Evolutionary conservation across 1,140 invertebrate species (phyloP), one percentile per base, ranked within the genome.

Genomic region (Pachypsylla venusta): DNA sequence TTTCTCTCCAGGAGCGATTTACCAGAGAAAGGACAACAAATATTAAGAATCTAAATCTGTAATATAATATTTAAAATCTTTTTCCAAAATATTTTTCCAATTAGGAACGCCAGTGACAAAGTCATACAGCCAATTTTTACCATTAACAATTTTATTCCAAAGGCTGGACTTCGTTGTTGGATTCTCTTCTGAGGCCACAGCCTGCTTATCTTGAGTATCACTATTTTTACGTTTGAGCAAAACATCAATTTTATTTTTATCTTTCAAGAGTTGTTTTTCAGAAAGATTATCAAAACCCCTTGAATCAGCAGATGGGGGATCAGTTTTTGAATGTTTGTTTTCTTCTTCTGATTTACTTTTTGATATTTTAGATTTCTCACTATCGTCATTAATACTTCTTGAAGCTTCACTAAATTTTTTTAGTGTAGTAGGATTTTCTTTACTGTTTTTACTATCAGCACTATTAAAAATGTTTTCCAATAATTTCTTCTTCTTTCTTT

Each of bases 31-130:
- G 42, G 42, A 48, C 16, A 48, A 22, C 42, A 5, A n/a, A 48
- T 48, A 48, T 48, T 48, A 48, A 10, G 42, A 48, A 22, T 48
- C 42, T 22, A 48, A 48, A 48, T 48, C 42, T 48, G 42, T 48
- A 19, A 48, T 48, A n/a, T 48, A 48, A n/a, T 48, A 48, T 19
- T 48, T 48, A 22, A 48, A 48, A 48, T 48, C 42, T 10, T 48
- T 48, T 22, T 19, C 42, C n/a, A 48, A 48, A 48, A 48, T 22
- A 19, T 48, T n/a, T 19, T 48, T 48, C 42, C 16, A n/a, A 7
- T 48, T 48, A 3, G 42, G 42, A 19, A 48, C 42, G 3, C 42
- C 42, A 35, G 30, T 35, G 7, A 35, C 30, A 35, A 35, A 10
- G 22, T 48, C 22, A 22, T 10, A 19, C 16, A 48, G 16, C 42